Conservation (phyloP, 2,888 invertebrate species). For the Stenolophus ochropezus region DNA sequence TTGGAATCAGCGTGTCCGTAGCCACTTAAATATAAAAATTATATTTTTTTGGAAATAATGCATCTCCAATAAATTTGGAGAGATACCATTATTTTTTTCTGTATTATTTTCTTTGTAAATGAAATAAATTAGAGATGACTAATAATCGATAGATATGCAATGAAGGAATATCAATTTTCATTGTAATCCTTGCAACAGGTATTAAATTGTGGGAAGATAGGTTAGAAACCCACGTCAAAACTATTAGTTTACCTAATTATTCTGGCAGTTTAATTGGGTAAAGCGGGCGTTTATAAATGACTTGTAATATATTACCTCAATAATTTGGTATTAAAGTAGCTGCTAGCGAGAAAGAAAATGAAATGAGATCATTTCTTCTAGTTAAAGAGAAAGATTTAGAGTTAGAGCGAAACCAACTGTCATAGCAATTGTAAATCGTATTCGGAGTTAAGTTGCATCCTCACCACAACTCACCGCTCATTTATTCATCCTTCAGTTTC, state of each 20-base stretch:
- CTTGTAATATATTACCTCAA: not conserved
- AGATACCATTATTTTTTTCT: too few species aligned
- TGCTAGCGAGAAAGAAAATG: not conserved
- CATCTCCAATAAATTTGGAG: too few species aligned
- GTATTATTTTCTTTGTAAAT: too few species aligned
- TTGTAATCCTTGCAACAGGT: too few species aligned
- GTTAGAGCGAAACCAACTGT: not conserved
- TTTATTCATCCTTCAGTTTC: slow-evolving; percentile 34
- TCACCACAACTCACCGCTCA: not conserved
- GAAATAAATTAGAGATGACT: not conserved
- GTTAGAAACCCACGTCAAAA: not conserved
- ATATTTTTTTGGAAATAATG: too few species aligned
- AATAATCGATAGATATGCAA: too few species aligned
- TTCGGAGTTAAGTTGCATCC: not conserved
- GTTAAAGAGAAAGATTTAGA: not conserved
- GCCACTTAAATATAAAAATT: too few species aligned
- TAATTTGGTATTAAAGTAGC: not conserved
- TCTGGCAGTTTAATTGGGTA: not conserved
- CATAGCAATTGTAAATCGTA: not conserved
- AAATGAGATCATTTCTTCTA: not conserved
- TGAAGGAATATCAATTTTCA: too few species aligned
- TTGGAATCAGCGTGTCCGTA: too few species aligned
- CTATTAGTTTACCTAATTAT: not conserved
- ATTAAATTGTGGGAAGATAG: not conserved
- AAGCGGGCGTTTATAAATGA: not conserved